Base-by-base conservation (phyloP, 2,113 vertebrate genomes). In the Rhagologus leucostigma region DNA sequence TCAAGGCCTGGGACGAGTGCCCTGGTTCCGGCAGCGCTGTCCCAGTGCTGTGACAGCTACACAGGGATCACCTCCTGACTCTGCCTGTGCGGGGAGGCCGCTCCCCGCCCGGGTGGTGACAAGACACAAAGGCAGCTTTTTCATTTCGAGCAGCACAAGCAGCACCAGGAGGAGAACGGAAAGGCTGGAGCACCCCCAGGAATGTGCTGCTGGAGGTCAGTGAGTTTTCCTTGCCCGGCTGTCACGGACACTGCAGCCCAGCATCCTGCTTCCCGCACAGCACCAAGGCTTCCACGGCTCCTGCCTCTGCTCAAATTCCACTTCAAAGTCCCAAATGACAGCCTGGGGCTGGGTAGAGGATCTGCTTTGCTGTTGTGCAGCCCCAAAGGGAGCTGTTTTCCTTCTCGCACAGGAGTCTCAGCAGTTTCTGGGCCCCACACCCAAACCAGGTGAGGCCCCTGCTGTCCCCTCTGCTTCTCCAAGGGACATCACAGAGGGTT, bases 171-270 rank as follows among this genome's bases (percentile, higher is more conserved):
- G 37, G 62, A 70, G 33, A 37, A 41, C 3, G 3, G 59, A 59
- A 41, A 49, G 3, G 1, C 60, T 56, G 50, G n/a, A 70, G 53
- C 2, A 4, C 21, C 53, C 65, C 46, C 85, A 46, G 33, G 44
- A 67, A 39, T 1, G 37, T n/a, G 55, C 82, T 32, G 6, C 11
- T 42, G 67, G 63, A 80, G 41, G 22, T 49, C 62, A n/a, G 47
- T 5, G 39, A 32, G n/a, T 30, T 71, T 64, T 35, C 56, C 74
- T 27, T 27, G 35, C 44, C 0, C 0, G 63, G 41, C 77, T 84
- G 49, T 49, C 44, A 19, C 2, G 0, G 59, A 30, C 0, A 0
- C 76, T 63, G 27, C 30, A 41, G 8, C 27, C 16, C 1, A 5
- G 68, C 33, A 27, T 49, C 90, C 89, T 84, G 67, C 64, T 82